phyloP scores from a whole-genome alignment of 2,888 invertebrate genomes.

The Andrena dorsata region DNA sequence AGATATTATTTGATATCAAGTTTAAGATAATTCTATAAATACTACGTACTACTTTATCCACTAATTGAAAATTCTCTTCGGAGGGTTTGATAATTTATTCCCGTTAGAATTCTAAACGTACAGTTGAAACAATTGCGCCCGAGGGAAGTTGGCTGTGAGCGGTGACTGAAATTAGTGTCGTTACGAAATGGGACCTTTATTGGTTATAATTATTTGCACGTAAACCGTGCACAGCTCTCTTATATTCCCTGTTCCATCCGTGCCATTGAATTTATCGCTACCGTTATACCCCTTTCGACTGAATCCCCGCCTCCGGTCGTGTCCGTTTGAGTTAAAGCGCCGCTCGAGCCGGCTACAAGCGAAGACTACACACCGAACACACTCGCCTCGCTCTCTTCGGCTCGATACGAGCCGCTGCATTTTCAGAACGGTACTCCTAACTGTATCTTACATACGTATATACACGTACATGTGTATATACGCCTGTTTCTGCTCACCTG shows the following conservation, averaged over 20 bases:
- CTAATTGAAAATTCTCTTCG: too few relatives aligned
- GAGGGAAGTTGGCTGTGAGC: background rate
- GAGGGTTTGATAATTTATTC: background rate
- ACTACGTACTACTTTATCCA: too few relatives aligned
- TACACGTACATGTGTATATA: constrained; percentile 36
- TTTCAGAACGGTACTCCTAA: constrained; percentile 83
- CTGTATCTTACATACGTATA: constrained; percentile 76
- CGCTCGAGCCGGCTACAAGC: constrained; percentile 50
- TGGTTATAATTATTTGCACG: constrained; percentile 39
- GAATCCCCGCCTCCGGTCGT: constrained; percentile 58
- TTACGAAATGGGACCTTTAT: constrained; percentile 4
- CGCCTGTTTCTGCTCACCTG: constrained; percentile 67
- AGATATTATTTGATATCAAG: too few relatives aligned
- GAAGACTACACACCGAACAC: constrained; percentile 46
- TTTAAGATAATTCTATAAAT: too few relatives aligned
- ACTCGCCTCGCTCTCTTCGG: constrained; percentile 73
- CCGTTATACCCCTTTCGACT: constrained; percentile 71
- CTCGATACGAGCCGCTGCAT: constrained; percentile 77
- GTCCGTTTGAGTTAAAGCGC: constrained; percentile 67
- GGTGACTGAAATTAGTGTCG: constrained; percentile 7
- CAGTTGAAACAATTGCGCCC: background rate
- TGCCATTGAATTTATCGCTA: constrained; percentile 66
- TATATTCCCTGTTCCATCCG: constrained; percentile 48
- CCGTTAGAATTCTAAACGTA: background rate
- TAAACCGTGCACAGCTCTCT: constrained; percentile 19